Evolutionary conservation across 2,888 invertebrate species (phyloP), one percentile per base, ranked within the genome.

Genomic region (Lithophane socia): DNA sequence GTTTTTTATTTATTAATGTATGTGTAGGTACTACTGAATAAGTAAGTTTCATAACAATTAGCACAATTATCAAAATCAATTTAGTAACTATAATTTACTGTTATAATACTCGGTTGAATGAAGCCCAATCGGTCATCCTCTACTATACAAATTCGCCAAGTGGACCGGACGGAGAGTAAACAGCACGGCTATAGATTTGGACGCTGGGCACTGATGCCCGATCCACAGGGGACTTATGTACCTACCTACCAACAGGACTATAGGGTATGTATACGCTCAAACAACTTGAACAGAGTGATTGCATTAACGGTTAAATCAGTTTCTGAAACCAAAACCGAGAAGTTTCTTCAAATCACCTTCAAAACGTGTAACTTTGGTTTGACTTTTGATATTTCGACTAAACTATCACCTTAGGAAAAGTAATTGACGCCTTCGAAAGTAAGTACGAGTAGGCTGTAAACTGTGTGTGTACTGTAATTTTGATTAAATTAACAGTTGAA

Each of bases 121-220:
- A 80, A 79, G 44, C 60, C 47, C 68, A 74, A 74, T 75, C 73
- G 66, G 64, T 44, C 76, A 78, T 68, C 64, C 66, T 29, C 65
- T 37, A 68, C 81, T 80, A 73, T 77, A 83, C 83, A 87, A 89
- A 89, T 82, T 78, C 79, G 58, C 52, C 74, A 79, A 84, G 84
- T 71, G 73, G 54, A 79, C 81, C 78, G 85, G 42, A 80, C 66
- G 61, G n/a, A 60, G 74, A 69, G 79, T 65, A 88, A 88, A 88
- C 86, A 88, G 65, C 42, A 24, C 29, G 47, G 64, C 79, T 70
- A 65, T 79, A 77, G 80, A 82, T 77, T 78, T 47, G 56, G 54
- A 71, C 44, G 42, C 65, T 74, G 58, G 44, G 60, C 78, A 76
- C n/a, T 65, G 68, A 83, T 79, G 81, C 71, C 67, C 72, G 54